phyloP scores from a whole-genome alignment of 1,140 invertebrate genomes.

The Drosophila pruinosa region DNA sequence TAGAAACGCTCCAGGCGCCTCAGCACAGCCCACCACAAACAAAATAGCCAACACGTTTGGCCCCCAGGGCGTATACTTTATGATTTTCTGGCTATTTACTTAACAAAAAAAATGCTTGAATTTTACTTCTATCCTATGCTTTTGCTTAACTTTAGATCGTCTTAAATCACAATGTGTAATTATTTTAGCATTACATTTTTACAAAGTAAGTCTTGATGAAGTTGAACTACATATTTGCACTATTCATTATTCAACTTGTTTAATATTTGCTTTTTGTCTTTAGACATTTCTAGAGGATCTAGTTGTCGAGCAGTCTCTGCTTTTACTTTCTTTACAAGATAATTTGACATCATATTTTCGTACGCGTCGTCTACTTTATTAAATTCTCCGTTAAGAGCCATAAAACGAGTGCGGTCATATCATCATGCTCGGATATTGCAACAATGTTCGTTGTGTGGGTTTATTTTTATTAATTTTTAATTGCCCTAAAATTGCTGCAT shows the following conservation, averaged over 20 bases:
- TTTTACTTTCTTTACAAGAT: not conserved
- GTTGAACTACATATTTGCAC: too few relatives aligned
- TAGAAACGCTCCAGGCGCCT: not conserved
- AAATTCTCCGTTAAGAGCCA: constrained; percentile 10
- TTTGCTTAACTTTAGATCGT: too few relatives aligned
- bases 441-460: constrained; percentile 2
- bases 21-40: not conserved
- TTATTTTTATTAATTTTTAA: constrained; percentile 63
- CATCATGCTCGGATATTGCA: constrained; percentile 21
- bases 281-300: not conserved
- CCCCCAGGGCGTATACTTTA: not conserved
- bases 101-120: not conserved
- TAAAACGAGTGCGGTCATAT: constrained; percentile 20
- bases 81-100: not conserved
- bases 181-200: not conserved
- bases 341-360: constrained; percentile 2
- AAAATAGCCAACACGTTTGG: not conserved
- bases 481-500: constrained; percentile 42
- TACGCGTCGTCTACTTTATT: constrained; percentile 18
- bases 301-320: not conserved
- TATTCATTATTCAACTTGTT: too few relatives aligned
- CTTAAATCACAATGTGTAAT: not conserved
- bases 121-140: not conserved
- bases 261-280: too few relatives aligned
- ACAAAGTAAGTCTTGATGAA: too few relatives aligned